These are phyloP conservation scores for Thermophis baileyi DNA, from an alignment of 2,113 vertebrate genomes.

Conservation along the genomic window DNA sequence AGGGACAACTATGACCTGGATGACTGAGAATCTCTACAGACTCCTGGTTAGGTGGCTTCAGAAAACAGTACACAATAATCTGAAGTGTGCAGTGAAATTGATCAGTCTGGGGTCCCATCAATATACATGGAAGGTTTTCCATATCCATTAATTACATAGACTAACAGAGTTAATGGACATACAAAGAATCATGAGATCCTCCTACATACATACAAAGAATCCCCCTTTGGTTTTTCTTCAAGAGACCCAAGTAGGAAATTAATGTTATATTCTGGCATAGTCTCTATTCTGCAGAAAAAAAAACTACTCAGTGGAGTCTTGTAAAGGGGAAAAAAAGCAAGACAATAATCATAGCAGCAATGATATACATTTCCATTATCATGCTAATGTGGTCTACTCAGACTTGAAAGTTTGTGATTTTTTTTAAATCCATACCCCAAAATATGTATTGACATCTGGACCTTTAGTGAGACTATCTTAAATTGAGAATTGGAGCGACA, in stretches of 20 bases:
- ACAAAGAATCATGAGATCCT: background rate
- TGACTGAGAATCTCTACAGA: no score
- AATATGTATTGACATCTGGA: background rate
- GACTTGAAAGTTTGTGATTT: background rate
- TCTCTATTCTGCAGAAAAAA: background rate
- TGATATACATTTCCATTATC: background rate
- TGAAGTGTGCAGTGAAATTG: background rate
- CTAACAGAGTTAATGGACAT: background rate
- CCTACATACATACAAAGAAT: background rate
- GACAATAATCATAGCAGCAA: background rate
- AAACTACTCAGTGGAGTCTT: background rate
- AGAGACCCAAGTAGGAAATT: background rate
- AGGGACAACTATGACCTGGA: no score
- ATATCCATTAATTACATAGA: background rate
- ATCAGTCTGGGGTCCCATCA: background rate
- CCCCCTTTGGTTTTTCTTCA: background rate
- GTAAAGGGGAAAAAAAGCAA: background rate
- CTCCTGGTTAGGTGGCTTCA: background rate
- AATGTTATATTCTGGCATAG: background rate
- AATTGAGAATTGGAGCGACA: background rate
- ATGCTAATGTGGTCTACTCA: background rate
- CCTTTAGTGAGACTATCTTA: background rate
- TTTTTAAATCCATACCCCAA: no score
- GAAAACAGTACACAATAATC: background rate
- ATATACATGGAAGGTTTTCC: background rate